phyloP scores from a whole-genome alignment of 2,888 invertebrate genomes.

The Sceliomorpha sp. region DNA sequence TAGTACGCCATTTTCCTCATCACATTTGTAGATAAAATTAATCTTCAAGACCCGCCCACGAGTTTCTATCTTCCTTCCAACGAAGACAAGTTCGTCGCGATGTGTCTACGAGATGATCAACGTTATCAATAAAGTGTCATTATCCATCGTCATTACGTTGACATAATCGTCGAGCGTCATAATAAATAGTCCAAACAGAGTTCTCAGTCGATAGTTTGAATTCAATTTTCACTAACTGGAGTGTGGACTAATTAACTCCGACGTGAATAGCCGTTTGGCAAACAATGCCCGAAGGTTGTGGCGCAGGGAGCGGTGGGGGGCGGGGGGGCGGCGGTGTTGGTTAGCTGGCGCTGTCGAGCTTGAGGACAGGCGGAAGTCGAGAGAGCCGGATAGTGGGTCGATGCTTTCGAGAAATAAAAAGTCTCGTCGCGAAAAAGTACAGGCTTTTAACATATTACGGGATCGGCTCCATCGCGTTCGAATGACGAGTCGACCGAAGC shows the following conservation, averaged over 20 bases:
- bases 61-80: no score
- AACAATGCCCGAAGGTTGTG: conserved; percentile 60
- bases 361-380: conserved; percentile 20
- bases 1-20: no score
- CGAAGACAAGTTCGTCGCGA: no score
- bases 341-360: conserved; percentile 15
- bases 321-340: conserved; percentile 12
- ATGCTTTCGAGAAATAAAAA: conserved; percentile 26
- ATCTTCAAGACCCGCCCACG: no score
- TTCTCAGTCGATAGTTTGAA: conserved; percentile 60
- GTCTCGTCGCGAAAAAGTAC: conserved; percentile 28
- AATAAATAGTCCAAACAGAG: conserved; percentile 56
- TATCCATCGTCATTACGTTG: conserved; percentile 10
- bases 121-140: neutral
- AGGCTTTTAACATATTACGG: conserved; percentile 18
- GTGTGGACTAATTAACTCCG: conserved; percentile 76
- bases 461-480: conserved; percentile 1
- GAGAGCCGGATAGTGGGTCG: conserved; percentile 14
- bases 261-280: conserved; percentile 66
- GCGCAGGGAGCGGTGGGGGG: conserved; percentile 19
- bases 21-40: no score
- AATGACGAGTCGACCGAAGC: neutral
- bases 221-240: conserved; percentile 77
- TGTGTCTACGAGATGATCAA: no score
- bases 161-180: conserved; percentile 8